A percentile compares a stretch with the other conserved stretches of the same genome.
These are phyloP conservation scores for Zosterops hypoxanthus DNA, from an alignment of 2,113 vertebrate genomes.

Conservation along the genomic window DNA sequence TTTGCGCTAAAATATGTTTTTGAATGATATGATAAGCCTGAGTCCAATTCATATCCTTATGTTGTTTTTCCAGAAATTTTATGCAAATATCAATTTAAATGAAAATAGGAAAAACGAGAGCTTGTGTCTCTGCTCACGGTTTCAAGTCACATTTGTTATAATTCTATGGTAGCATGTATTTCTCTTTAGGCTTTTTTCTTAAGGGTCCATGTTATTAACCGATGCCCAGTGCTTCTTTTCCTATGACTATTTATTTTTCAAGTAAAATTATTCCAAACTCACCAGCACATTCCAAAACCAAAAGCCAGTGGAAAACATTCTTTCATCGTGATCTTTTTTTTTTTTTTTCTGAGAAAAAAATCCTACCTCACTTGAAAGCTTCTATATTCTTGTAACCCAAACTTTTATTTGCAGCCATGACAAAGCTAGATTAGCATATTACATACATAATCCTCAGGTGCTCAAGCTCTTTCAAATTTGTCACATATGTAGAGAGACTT, in stretches of 20 bases:
- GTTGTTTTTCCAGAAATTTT: neutral
- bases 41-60: neutral
- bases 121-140: neutral
- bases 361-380: neutral
- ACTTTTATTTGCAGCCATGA: neutral
- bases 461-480: neutral
- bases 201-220: neutral
- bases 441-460: neutral
- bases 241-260: neutral
- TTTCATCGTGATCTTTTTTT: rapidly evolving
- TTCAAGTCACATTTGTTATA: neutral
- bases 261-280: neutral
- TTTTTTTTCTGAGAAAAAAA: neutral
- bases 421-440: neutral
- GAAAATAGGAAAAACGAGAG: neutral
- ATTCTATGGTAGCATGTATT: neutral
- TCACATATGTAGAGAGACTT: neutral
- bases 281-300: neutral
- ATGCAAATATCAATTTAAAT: neutral
- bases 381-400: neutral
- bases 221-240: neutral
- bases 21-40: neutral
- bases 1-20: neutral
- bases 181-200: neutral
- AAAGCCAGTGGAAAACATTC: neutral